phyloP scores from a whole-genome alignment of 2,113 vertebrate genomes.

The Nannobrachium achirus region DNA sequence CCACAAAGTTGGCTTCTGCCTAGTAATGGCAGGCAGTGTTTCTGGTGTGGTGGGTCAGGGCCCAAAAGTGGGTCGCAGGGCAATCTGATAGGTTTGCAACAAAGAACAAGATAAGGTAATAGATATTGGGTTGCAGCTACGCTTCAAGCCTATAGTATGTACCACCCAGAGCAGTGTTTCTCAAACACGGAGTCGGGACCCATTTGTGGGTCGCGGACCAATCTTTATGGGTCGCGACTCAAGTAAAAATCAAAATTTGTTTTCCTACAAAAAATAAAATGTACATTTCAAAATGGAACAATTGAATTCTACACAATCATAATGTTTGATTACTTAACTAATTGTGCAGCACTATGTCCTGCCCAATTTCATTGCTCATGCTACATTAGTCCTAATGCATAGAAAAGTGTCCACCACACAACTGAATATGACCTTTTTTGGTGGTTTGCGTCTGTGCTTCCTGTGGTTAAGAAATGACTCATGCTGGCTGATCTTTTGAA shows the following conservation, averaged over 20 bases:
- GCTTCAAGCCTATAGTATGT: background rate
- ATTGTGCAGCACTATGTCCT: background rate
- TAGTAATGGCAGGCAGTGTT: background rate
- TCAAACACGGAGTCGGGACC: too few species aligned
- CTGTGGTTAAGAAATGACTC: constrained; percentile 53
- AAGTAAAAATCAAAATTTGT: too few species aligned
- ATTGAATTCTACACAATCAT: background rate
- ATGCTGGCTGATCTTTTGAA: constrained; percentile 37
- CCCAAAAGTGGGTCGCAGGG: too few species aligned
- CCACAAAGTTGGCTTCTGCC: background rate
- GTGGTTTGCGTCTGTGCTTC: constrained; percentile 38
- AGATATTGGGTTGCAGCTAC: background rate
- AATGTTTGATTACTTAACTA: background rate
- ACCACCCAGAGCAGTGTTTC: background rate
- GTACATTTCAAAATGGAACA: too few species aligned
- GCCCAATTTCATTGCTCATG: too few species aligned
- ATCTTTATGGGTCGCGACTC: too few species aligned
- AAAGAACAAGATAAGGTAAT: too few species aligned
- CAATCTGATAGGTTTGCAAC: too few species aligned
- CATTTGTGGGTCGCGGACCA: too few species aligned
- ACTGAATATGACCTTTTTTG: constrained; percentile 24
- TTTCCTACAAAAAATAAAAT: too few species aligned
- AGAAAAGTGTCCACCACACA: constrained; percentile 9
- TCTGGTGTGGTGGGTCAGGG: background rate
- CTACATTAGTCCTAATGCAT: background rate